Base-by-base conservation (phyloP, 2,113 vertebrate genomes). In the Noturus placidus region DNA sequence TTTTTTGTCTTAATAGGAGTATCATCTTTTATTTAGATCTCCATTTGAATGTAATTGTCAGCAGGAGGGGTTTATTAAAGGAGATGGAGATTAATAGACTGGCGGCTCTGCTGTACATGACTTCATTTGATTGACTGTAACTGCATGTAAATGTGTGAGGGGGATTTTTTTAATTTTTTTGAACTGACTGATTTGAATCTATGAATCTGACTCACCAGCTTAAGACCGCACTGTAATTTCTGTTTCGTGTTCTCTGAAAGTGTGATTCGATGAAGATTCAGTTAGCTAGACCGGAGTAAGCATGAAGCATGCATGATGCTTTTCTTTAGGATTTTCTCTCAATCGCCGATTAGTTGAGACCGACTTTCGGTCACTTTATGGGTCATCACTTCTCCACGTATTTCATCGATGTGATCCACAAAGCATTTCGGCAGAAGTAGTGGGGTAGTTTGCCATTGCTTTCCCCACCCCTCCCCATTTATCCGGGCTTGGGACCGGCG, bases 1-100 rank as follows among this genome's bases (percentile, higher is more conserved):
- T 83, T 88, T 88, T 59, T 87, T 85, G 82, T 88, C 87, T 88
- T 90, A 90, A 90, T 90, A 82, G 85, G 87, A 79, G 80, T 69
- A 90, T 87, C 89, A 90, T 88, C 84, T 88, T 90, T 90, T 88
- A 90, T 90, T 90, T 90, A 90, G 87, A 90, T 88, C 82, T 88
- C 69, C 77, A 90, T 90, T 87, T 87, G 87, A 88, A 88, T 82
- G 87, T 90, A 88, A 90, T 90, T 90, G 87, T 85, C 87, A 87
- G 89, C 82, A 77, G 89, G 89, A 65, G 87, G 85, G 87, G 85
- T 88, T 90, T 88, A 88, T 87, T 88, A 82, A 83, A 87, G 85
- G 69, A 87, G 81, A 90, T 85, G 81, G 76, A 87, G 89, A 90
- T 79, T 50, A 90, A 88, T 84, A 90, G 85, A 87, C 82, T 69